A percentile compares a stretch with the other conserved stretches of the same genome.
phyloP scores from a whole-genome alignment of 2,888 invertebrate species.

The Mesoligia furuncula region DNA sequence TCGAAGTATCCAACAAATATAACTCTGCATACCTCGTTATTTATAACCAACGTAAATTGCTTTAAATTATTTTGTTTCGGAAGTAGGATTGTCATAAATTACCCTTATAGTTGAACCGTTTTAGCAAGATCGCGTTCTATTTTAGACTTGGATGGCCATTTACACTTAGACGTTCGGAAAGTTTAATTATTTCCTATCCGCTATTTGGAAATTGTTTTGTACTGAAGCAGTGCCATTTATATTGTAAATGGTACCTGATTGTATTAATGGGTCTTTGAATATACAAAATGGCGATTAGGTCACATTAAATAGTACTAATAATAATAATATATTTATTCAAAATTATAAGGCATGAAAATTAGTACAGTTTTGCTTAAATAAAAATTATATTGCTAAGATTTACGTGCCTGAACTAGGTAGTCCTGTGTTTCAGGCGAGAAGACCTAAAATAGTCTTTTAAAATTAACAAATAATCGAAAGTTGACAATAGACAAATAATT shows the following conservation, averaged over 20 bases:
- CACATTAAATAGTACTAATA: too few species aligned
- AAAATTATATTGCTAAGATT: too few species aligned
- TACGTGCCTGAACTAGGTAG: too few species aligned
- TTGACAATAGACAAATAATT: too few species aligned
- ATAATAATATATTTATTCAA: too few species aligned
- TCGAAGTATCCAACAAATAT: neutral
- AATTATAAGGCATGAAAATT: too few species aligned
- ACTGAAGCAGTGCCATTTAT: conserved; percentile 25
- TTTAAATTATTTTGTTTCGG: conserved; percentile 34
- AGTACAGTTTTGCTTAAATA: too few species aligned
- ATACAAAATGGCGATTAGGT: neutral
- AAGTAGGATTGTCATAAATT: conserved; percentile 39
- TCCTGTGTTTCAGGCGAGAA: too few species aligned
- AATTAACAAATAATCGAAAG: too few species aligned
- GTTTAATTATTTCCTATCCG: conserved; percentile 12
- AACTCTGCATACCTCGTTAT: neutral
- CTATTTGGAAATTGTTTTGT: conserved; percentile 25
- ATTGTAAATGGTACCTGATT: conserved; percentile 6
- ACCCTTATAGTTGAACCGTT: conserved; percentile 23
- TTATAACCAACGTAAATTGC: conserved; percentile 11
- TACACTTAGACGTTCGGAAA: conserved; percentile 9
- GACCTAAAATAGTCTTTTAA: too few species aligned
- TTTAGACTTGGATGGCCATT: conserved; percentile 40
- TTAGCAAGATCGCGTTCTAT: conserved; percentile 21
- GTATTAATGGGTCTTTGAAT: neutral